Percentiles rank a stretch among this genome's conserved stretches.
These are phyloP conservation scores for Hydractinia echinata DNA, from an alignment of 30 jellyfish, hydroid and myxozoan genomes.

Conservation along the genomic window DNA sequence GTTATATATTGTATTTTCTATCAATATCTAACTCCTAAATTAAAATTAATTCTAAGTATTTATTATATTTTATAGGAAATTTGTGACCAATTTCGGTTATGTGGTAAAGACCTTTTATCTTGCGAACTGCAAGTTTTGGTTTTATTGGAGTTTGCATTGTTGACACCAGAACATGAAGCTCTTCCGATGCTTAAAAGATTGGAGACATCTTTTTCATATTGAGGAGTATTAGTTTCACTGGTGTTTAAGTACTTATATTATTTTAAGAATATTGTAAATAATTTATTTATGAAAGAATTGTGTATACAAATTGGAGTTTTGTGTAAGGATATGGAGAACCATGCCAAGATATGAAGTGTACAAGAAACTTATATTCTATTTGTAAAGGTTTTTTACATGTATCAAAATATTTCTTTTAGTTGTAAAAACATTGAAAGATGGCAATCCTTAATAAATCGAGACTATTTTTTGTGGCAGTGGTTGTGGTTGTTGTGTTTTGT, in stretches of 20 bases:
- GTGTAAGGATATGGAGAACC: too few relatives aligned
- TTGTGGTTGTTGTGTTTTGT: not conserved
- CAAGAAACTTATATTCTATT: too few relatives aligned
- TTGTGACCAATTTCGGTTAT: conserved; percentile 66
- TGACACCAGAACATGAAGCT: conserved; percentile 59
- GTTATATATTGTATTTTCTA: not conserved
- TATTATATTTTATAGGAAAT: conserved; percentile 42
- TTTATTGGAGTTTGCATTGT: conserved; percentile 64
- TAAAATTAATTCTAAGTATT: not conserved
- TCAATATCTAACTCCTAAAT: not conserved
- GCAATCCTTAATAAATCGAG: too few relatives aligned
- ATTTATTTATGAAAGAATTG: too few relatives aligned
- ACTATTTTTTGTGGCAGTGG: not conserved
- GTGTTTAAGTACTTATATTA: too few relatives aligned
- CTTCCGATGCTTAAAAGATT: conserved; percentile 53
- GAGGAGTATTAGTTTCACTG: too few relatives aligned
- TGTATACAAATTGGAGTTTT: too few relatives aligned
- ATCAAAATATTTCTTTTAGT: too few relatives aligned
- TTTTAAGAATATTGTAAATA: too few relatives aligned
- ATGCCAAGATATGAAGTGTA: too few relatives aligned
- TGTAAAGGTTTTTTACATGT: too few relatives aligned
- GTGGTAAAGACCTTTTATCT: conserved; percentile 55
- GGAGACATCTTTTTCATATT: conserved; percentile 18
- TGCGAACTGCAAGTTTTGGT: conserved; percentile 72
- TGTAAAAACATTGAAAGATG: too few relatives aligned